phyloP scores from a whole-genome alignment of 2,797 vertebrate genomes.

The Pteronotus mesoamericanus region DNA sequence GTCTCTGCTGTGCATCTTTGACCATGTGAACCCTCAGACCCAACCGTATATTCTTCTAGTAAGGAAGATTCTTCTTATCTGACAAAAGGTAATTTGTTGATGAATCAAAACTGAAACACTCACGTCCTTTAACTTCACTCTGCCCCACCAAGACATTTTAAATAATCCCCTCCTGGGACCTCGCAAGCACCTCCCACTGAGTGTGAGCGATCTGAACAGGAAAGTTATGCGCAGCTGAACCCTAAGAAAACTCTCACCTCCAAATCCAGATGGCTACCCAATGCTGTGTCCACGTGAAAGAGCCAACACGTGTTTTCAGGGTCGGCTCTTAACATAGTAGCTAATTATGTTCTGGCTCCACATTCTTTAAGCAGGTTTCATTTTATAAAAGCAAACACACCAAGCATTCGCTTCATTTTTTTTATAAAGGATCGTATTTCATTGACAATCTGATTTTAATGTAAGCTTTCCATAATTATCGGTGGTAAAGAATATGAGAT shows the following conservation, averaged over 20 bases:
- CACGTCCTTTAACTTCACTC: neutral
- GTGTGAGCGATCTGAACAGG: neutral
- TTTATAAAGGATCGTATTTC: slow-evolving; percentile 33
- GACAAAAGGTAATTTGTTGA: neutral
- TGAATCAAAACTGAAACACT: neutral
- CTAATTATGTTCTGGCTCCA: neutral
- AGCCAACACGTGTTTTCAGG: neutral
- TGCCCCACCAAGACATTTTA: neutral
- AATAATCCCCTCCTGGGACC: neutral
- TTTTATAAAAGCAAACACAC: neutral
- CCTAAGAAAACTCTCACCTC: neutral
- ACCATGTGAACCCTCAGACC: neutral
- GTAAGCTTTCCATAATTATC: slow-evolving; percentile 34
- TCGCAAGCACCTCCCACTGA: neutral
- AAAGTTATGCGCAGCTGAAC: neutral
- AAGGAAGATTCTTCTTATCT: neutral
- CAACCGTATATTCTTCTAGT: neutral
- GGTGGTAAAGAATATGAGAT: slow-evolving; percentile 38
- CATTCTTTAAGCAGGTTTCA: neutral
- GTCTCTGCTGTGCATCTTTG: neutral
- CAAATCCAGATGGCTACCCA: neutral
- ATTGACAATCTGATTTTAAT: slow-evolving; percentile 53
- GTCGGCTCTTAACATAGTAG: neutral
- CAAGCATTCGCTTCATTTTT: slow-evolving; percentile 6
- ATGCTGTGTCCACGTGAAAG: neutral